phyloP scores from a whole-genome alignment of 2,888 invertebrate genomes.

The Tinea pellionella region DNA sequence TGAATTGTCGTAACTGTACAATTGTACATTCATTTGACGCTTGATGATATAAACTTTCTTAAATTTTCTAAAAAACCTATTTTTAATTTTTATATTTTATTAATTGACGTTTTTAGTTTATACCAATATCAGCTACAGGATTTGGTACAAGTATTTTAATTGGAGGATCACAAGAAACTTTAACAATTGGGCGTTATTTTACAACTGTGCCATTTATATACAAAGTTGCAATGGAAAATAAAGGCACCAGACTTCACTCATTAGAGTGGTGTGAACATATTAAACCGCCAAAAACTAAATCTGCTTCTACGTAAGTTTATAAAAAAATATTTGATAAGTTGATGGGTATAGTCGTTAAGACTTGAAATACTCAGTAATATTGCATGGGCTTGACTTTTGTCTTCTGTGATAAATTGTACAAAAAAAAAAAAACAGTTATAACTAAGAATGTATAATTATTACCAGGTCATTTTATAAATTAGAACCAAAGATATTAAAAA shows the following conservation, averaged over 20 bases:
- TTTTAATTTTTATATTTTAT: too few species aligned
- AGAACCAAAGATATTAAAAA: constrained; percentile 52
- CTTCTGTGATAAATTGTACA: too few species aligned
- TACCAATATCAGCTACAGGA: constrained; percentile 70
- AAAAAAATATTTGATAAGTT: too few species aligned
- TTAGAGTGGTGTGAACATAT: constrained; percentile 63
- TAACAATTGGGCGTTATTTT: constrained; percentile 73
- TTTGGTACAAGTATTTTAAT: constrained; percentile 75
- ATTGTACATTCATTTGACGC: too few species aligned
- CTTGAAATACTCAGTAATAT: too few species aligned
- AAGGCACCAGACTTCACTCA: constrained; percentile 61
- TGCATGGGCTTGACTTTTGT: too few species aligned
- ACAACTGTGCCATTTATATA: constrained; percentile 59
- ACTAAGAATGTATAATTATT: too few species aligned
- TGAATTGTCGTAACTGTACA: too few species aligned
- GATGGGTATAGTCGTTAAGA: too few species aligned
- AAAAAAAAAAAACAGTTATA: too few species aligned
- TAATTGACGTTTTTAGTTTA: constrained; percentile 26
- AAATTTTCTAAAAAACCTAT: too few species aligned
- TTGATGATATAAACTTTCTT: too few species aligned
- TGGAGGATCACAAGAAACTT: constrained; percentile 68
- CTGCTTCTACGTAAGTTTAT: constrained; percentile 32
- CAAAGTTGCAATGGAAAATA: constrained; percentile 63
- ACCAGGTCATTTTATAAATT: constrained; percentile 42
- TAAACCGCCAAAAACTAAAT: constrained; percentile 50